Percentiles rank a stretch among this genome's conserved stretches.
Conservation (phyloP, 1,140 invertebrate genomes). For the Drosophila suzukii region DNA sequence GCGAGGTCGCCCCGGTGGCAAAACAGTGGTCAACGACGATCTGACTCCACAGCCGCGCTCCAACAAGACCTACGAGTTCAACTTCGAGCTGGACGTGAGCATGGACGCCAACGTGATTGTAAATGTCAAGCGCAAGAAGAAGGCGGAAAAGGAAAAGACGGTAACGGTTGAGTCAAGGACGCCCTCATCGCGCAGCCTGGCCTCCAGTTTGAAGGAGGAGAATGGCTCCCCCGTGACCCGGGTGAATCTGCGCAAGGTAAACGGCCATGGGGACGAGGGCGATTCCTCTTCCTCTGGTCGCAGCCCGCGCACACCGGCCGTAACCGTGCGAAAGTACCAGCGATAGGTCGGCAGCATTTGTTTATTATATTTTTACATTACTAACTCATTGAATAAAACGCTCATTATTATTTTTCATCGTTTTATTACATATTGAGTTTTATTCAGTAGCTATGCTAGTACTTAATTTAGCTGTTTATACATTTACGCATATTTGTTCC, state of each 20-base stretch:
- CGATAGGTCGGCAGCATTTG: conserved; percentile 23
- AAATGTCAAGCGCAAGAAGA: conserved; percentile 82
- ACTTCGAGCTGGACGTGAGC: conserved; percentile 82
- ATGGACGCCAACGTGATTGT: conserved; percentile 84
- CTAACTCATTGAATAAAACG: conserved; percentile 16
- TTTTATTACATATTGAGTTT: neutral
- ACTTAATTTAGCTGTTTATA: too few species aligned
- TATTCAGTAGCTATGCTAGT: neutral
- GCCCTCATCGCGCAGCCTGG: conserved; percentile 21
- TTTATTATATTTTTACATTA: conserved; percentile 13
- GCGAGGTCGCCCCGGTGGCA: conserved; percentile 51
- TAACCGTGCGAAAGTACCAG: conserved; percentile 63
- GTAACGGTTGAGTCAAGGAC: conserved; percentile 6
- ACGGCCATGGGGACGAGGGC: conserved; percentile 1
- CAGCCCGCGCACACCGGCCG: conserved; percentile 71
- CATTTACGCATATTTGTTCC: too few species aligned
- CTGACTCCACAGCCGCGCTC: conserved; percentile 72
- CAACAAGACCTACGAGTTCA: conserved; percentile 82
- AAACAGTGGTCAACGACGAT: conserved; percentile 76
- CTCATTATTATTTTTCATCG: conserved; percentile 28
- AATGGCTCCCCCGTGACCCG: conserved; percentile 57
- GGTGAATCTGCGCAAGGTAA: conserved; percentile 66
- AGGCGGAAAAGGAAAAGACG: conserved; percentile 24
- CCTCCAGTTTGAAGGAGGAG: conserved; percentile 10
- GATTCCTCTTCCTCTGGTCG: neutral